phyloP scores from a whole-genome alignment of 2,113 vertebrate species.

The Myrmecobius fasciatus region DNA sequence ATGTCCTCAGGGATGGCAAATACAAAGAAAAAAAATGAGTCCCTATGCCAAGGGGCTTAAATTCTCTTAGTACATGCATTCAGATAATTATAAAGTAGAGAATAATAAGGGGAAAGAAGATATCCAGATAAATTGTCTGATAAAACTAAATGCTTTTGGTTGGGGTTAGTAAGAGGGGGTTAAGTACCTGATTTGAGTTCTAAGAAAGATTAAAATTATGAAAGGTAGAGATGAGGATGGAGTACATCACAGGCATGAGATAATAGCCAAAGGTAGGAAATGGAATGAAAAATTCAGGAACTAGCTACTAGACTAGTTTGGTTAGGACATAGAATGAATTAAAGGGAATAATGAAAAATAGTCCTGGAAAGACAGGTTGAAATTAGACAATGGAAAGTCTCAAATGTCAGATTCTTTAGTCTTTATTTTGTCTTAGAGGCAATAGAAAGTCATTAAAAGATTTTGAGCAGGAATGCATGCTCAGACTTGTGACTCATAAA shows the following conservation, averaged over 20 bases:
- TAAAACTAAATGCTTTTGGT: background rate
- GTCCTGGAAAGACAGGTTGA: background rate
- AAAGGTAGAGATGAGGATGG: background rate
- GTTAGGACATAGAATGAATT: background rate
- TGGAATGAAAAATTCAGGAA: background rate
- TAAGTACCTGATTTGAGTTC: background rate
- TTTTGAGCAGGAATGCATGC: background rate
- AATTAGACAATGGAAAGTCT: background rate
- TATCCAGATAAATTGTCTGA: background rate
- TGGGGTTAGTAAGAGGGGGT: background rate
- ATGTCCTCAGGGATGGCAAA: background rate
- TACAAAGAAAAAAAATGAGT: background rate
- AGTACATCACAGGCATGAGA: background rate
- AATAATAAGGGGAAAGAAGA: background rate
- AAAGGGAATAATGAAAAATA: background rate
- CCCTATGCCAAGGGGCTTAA: background rate
- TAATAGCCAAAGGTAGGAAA: background rate
- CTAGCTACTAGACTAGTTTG: background rate
- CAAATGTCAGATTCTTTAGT: background rate
- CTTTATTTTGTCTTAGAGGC: background rate
- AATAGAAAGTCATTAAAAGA: background rate
- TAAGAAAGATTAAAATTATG: background rate
- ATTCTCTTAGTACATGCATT: background rate
- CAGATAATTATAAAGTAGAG: background rate
- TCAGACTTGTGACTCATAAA: background rate